phyloP scores from a whole-genome alignment of 2,113 vertebrate genomes.

The Gracilinanus agilis region DNA sequence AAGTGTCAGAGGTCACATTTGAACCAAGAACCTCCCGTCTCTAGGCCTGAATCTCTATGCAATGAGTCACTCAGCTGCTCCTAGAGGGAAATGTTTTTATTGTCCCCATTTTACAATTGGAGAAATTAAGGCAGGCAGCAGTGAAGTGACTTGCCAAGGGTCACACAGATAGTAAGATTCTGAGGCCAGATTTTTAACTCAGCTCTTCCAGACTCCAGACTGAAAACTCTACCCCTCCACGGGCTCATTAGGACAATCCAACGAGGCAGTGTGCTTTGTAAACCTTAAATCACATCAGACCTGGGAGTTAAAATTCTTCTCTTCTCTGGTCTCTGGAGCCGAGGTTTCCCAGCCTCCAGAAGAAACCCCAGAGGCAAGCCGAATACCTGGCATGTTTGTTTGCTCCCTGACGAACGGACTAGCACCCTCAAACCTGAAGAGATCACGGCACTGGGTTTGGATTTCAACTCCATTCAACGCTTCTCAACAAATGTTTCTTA shows the following conservation, averaged over 20 bases:
- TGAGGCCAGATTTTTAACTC: not conserved
- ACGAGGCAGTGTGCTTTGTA: not conserved
- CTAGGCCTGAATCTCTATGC: no score
- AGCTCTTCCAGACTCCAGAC: no score
- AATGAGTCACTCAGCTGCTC: no score
- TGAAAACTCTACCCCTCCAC: not conserved
- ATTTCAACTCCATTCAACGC: not conserved
- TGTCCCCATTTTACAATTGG: not conserved
- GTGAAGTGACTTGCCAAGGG: not conserved
- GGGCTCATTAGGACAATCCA: not conserved
- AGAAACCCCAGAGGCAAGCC: not conserved
- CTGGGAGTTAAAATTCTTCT: not conserved
- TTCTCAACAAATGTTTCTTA: not conserved
- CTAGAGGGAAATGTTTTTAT: no score
- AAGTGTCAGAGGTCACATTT: no score
- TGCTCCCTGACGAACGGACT: not conserved
- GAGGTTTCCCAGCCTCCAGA: not conserved
- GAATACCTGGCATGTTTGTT: not conserved
- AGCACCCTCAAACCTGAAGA: not conserved
- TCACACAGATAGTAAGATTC: not conserved
- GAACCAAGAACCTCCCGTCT: no score
- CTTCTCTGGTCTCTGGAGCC: not conserved
- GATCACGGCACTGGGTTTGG: not conserved
- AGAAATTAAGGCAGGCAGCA: not conserved
- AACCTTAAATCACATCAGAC: not conserved